phyloP scores from a whole-genome alignment of 2,888 invertebrate species.

The Oscheius sp. region DNA sequence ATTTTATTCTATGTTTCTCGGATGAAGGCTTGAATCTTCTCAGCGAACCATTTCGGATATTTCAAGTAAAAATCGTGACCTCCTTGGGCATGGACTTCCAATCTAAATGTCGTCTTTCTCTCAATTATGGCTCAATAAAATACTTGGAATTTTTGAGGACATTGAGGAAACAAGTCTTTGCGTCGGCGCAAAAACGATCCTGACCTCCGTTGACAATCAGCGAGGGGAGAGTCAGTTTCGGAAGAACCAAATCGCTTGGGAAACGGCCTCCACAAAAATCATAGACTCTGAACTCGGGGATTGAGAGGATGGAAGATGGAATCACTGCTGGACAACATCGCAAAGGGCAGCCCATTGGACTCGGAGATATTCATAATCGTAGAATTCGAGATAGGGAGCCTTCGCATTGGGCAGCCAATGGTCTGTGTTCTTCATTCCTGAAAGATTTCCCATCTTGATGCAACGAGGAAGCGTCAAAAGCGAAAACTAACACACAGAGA shows the following conservation, averaged over 20 bases:
- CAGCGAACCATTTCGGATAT: conserved; percentile 67
- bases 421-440: conserved; percentile 68
- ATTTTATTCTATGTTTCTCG: too few species aligned
- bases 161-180: conserved; percentile 51
- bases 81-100: conserved; percentile 66
- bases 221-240: conserved; percentile 57
- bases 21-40: conserved; percentile 54
- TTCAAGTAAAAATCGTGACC: conserved; percentile 69
- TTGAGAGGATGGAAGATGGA: not conserved
- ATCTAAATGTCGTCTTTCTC: conserved; percentile 40
- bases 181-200: conserved; percentile 65
- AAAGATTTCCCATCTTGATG: not conserved
- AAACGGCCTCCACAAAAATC: conserved; percentile 65
- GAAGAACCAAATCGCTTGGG: conserved; percentile 59
- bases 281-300: conserved; percentile 58
- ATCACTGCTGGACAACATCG: conserved; percentile 66
- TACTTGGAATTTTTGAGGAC: conserved; percentile 58
- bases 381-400: conserved; percentile 64
- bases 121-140: not conserved
- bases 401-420: conserved; percentile 65
- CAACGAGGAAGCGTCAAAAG: not conserved
- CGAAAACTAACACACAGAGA: too few species aligned
- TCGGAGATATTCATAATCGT: conserved; percentile 59
- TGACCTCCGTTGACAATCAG: conserved; percentile 63
- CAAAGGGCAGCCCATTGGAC: conserved; percentile 69